Base-by-base conservation (phyloP, 2,888 invertebrate genomes). In the Caenorhabditis zanzibari region DNA sequence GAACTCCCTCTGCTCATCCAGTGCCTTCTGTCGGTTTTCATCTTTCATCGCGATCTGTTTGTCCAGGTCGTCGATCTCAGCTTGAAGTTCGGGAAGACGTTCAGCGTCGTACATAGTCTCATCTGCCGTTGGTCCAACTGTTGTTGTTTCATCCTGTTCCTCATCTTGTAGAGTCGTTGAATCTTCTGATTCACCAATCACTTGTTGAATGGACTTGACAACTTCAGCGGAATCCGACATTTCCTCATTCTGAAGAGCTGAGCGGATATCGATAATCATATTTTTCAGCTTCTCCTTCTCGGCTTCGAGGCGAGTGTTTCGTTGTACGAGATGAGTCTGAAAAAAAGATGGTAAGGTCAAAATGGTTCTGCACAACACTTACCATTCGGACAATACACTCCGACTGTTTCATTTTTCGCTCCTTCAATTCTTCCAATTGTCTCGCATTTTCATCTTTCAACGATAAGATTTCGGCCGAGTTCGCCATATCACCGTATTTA, bases 11-110 rank as follows among this genome's bases (percentile, higher is more conserved):
- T 77, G 73, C 19, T 63, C 82, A 2, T 73, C 66, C n/a, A 74
- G 19, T 49, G 58, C 76, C 52, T 76, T 79, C 49, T 82, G 68
- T n/a, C 61, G 47, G 54, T 85, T 81, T 52, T 84, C 82, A 19
- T 79, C 82, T 19, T 79, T 76, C 76, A 73, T 32, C 7, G 76
- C 82, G 19, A 77, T 85, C 59, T 85, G 68, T 24, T 75, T 81
- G 19, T 85, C 81, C 22, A 82, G 44, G 10, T 49, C 82, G n/a
- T 83, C 83, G 41, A 83, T 71, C 47, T 84, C 79, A 0, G 69
- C 68, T 41, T 77, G 82, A 12, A 81, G 47, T 28, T 81, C 79
- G 6, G 82, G 77, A 41, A 74, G 63, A 10, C 73, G 24, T 26
- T 81, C 84, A 7, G 69, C 52, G 61, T 83, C 79, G 22, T 71